phyloP scores from a whole-genome alignment of 1,140 invertebrate genomes.

The Archegozetes longisetosus region DNA sequence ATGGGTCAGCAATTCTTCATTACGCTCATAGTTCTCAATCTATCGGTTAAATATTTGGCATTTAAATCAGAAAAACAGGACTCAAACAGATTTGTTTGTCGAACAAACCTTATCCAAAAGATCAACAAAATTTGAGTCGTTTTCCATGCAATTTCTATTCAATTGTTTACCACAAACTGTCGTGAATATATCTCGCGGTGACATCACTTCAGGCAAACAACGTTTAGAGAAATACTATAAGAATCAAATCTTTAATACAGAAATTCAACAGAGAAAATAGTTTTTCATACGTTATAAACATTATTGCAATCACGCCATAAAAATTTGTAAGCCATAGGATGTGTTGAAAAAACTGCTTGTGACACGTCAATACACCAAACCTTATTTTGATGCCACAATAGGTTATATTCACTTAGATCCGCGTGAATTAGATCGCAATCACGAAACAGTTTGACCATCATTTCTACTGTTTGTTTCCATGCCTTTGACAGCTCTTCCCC shows the following conservation, averaged over 20 bases:
- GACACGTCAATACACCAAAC: conserved; percentile 82
- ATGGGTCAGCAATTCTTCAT: not conserved
- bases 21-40: conserved; percentile 14
- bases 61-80: conserved; percentile 2
- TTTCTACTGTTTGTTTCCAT: conserved; percentile 19
- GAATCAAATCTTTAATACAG: not conserved
- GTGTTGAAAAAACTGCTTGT: conserved; percentile 64
- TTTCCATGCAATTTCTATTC: not conserved
- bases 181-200: conserved; percentile 6
- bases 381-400: conserved; percentile 56
- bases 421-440: conserved; percentile 67
- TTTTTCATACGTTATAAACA: conserved; percentile 29
- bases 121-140: not conserved
- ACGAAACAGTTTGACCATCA: conserved; percentile 55
- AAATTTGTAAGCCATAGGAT: conserved; percentile 62
- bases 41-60: not conserved
- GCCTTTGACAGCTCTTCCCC: conserved; percentile 3
- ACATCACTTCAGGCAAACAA: not conserved
- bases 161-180: conserved; percentile 13
- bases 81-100: not conserved
- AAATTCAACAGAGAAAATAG: not conserved
- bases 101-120: conserved; percentile 11
- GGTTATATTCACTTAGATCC: conserved; percentile 84
- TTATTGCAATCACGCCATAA: conserved; percentile 64
- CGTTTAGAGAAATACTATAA: conserved; percentile 16